Base-by-base conservation (phyloP, 2,888 invertebrate species). In the Crocallis elinguaria region DNA sequence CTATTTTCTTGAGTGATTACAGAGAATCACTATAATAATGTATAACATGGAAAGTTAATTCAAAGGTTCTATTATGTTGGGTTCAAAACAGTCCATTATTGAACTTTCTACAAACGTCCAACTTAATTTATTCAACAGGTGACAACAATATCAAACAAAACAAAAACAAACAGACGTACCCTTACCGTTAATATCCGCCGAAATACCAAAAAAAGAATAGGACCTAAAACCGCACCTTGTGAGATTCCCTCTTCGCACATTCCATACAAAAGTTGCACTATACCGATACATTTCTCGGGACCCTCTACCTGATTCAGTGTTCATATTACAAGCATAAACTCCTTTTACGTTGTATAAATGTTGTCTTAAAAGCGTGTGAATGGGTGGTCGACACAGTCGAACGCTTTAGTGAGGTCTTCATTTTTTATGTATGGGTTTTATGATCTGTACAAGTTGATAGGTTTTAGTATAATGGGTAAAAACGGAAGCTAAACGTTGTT, bases 221-320 rank as follows among this genome's bases (percentile, higher is more conserved):
- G 76, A 55, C 76, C 80, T 49, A 84, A 71, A 56, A 67, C 60
- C 57, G 75, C 77, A 78, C 88, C 89, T 84, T 87, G 86, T 71
- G 82, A 46, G 77, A 84, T 79, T 73, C 82, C 79, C 79, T 79
- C 87, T 92, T 92, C 90, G 88, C 92, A 91, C 84, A 79, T 82
- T 75, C 77, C 69, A 71, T 75, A 74, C 86, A 89, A 91, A 92
- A 88, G 78, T 92, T 90, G 88, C 92, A 92, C 90, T 80, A 69
- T 67, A 73, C 75, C 73, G 91, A 87, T 81, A 92, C 79, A 86
- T 90, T 90, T 91, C 88, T 88, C 90, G 80, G 79, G 78, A 76
- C 78, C 80, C 73, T 85, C 79, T 89, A 88, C 89, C 88, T 89
- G 88, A 73, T 76, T 67, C 72, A 76, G 77, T 82, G 82, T 83